Evolutionary conservation across 2,888 invertebrate genomes (phyloP), one percentile per base, ranked within the genome.

Genomic region (Macropis europaea): DNA sequence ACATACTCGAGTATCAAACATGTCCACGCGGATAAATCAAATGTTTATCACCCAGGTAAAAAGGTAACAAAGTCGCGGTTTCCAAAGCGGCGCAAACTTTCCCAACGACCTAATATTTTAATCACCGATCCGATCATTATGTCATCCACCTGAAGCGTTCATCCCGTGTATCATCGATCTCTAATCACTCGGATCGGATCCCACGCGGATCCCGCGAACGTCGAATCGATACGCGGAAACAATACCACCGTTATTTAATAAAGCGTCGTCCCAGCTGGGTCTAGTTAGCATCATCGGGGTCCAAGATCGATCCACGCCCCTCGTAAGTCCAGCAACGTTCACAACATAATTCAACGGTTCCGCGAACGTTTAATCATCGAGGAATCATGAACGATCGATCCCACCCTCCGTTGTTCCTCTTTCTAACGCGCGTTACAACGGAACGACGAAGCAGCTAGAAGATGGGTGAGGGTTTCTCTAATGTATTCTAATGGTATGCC

Each of bases 401-500:
- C 73, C 74, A 66, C 76, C 66, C 82, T 64, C 11, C 24, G 22
- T 9, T 34, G 38, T 63, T 34, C 60, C 56, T 63, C 62, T 76
- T 67, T 69, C 73, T 62, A 63, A 63, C 69, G 69, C 68, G 76
- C 48, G 40, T 13, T 17, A 30, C 28, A 42, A 53, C 22, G 52
- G 54, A 64, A 48, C 56, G 53, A 38, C 43, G 71, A 48, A 36
- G 19, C 45, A 38, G 36, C 45, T 42, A 7, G 24, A 28, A 47
- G 34, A 34, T 13, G 26, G 47, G 36, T 47, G 56, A 61, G 68
- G 52, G 47, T 42, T 48, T 28, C 50, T 82, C 79, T 87, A 87
- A 88, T 88, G 81, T 88, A 89, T 88, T 89, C 84, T 88, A 89
- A 89, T 89, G 81, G 74, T 87, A 89, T 88, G 84, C 89, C 89